Base-by-base conservation (phyloP, 1,140 invertebrate species). In the Sycobia sp. region DNA sequence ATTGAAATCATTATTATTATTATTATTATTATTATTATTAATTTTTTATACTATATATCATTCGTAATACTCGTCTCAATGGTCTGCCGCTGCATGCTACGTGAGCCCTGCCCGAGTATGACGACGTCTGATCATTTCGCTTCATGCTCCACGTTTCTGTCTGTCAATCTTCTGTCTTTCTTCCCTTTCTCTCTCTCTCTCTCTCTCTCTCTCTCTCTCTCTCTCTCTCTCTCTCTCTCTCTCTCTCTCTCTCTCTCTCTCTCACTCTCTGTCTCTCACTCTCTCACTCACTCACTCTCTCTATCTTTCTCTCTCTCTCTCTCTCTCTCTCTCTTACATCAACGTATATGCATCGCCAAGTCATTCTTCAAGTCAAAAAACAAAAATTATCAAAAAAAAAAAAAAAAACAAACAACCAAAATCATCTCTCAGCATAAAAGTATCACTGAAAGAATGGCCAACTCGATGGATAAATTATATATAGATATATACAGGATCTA, bases 21-120 rank as follows among this genome's bases (percentile, higher is more conserved):
- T n/a, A n/a, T n/a, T n/a, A n/a, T n/a, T n/a, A n/a, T n/a, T n/a
- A n/a, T n/a, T n/a, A n/a, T n/a, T n/a, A n/a, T n/a, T n/a, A n/a
- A n/a, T n/a, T n/a, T n/a, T n/a, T n/a, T n/a, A n/a, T 29, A 11
- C 41, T 50, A 41, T 20, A 41, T 59, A 59, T 46, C 22, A 20
- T 59, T 32, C 39, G 43, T 51, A 23, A 53, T 73, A 69, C 73
- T 75, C 71, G 71, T 77, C 74, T 73, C 65, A 69, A 76, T 78
- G 76, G 72, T 74, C 69, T 76, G 72, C 73, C 70, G 73, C 72
- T 78, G 79, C 77, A 81, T 79, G 76, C 71, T 73, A 67, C 67
- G 71, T 46, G 69, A 77, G 70, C 70, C 66, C 65, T 72, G 73
- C 67, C 73, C 76, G 76, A 78, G 76, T 76, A 78, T 72, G 77